These are phyloP conservation scores for Rhodinocichla rosea DNA, from an alignment of 2,113 vertebrate genomes.

Conservation along the genomic window DNA sequence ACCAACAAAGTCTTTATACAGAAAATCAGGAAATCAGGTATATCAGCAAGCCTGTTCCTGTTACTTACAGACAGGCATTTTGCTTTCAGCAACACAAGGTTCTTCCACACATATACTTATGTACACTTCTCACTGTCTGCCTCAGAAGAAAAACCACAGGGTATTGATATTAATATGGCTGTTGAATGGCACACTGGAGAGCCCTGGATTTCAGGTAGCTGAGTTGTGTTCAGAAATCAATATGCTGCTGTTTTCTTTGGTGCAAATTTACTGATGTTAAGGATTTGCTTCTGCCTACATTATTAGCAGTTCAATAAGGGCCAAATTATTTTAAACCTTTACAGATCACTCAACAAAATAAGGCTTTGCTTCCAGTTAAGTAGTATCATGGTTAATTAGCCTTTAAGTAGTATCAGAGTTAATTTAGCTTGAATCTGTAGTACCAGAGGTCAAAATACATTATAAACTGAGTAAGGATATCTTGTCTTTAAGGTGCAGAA, in stretches of 20 bases:
- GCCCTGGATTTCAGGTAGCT: neutral
- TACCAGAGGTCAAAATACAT: neutral
- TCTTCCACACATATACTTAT: neutral
- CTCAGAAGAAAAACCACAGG: neutral
- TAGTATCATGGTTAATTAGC: neutral
- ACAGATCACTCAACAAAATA: neutral
- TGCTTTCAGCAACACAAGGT: neutral
- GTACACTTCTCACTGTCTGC: neutral
- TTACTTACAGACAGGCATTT: neutral
- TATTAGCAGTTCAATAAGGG: neutral
- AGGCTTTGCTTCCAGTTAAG: neutral
- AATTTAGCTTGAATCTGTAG: neutral
- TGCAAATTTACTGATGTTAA: neutral
- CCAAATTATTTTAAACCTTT: neutral
- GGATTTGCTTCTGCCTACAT: neutral
- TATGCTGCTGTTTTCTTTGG: neutral
- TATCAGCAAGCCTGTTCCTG: neutral
- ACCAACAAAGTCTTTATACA: neutral
- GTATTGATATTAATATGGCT: neutral
- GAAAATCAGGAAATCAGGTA: neutral
- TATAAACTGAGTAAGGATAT: neutral
- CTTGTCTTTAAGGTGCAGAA: neutral
- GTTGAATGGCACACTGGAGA: neutral
- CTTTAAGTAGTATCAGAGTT: neutral
- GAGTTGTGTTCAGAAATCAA: neutral